These are phyloP conservation scores for Sicus ferrugineus DNA, from an alignment of 2,888 invertebrate genomes.

Conservation along the genomic window DNA sequence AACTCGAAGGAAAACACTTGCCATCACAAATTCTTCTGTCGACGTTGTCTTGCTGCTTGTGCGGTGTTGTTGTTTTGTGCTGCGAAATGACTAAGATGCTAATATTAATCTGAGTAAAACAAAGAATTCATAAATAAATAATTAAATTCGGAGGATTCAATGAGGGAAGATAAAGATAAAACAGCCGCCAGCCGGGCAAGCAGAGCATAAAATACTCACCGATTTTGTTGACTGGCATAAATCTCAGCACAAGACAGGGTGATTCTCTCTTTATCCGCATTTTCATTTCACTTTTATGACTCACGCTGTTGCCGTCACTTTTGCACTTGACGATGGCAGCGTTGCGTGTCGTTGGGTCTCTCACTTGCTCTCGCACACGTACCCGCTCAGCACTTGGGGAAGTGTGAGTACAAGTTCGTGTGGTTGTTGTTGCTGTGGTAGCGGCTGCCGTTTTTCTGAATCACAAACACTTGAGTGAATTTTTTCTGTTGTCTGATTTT, in stretches of 20 bases:
- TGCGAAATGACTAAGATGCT: slow-evolving; percentile 21
- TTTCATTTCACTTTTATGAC: slow-evolving; percentile 66
- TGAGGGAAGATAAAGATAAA: slow-evolving; percentile 33
- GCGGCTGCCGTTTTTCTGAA: slow-evolving; percentile 40
- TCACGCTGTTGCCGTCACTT: slow-evolving; percentile 61
- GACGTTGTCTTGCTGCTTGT: slow-evolving; percentile 22
- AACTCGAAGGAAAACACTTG: slow-evolving; percentile 26
- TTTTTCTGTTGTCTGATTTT: slow-evolving; percentile 18
- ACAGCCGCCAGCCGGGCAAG: not conserved
- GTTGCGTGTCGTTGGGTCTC: slow-evolving; percentile 50
- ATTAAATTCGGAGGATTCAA: slow-evolving; percentile 30
- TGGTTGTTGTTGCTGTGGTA: slow-evolving; percentile 16
- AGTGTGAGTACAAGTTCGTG: slow-evolving; percentile 16
- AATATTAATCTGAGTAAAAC: slow-evolving; percentile 32
- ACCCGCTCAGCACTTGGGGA: slow-evolving; percentile 21
- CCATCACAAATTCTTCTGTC: not conserved
- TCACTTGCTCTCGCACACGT: slow-evolving; percentile 4
- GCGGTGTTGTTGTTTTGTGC: slow-evolving; percentile 38
- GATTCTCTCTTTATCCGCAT: slow-evolving; percentile 75
- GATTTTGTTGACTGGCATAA: slow-evolving; percentile 66
- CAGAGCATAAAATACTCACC: slow-evolving; percentile 47
- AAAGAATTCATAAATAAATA: slow-evolving; percentile 27
- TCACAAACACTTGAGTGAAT: slow-evolving; percentile 37
- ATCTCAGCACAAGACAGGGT: slow-evolving; percentile 71
- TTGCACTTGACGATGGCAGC: slow-evolving; percentile 53